Base-by-base conservation (phyloP, 2,888 invertebrate genomes). In the Cremastinae sp. region DNA sequence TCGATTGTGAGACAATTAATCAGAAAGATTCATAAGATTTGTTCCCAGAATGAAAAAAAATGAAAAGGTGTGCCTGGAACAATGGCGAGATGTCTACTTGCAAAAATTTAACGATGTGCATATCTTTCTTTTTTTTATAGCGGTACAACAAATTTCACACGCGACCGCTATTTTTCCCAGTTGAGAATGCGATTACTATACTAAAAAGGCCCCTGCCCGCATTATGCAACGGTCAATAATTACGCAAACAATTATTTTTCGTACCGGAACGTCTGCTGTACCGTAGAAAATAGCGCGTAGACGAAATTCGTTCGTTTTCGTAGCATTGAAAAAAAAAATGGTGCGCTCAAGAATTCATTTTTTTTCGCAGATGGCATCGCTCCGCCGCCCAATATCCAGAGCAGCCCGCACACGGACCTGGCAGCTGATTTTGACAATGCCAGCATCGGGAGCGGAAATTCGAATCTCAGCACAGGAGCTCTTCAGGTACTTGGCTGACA, bases 381-480 rank as follows among this genome's bases (percentile, higher is more conserved):
- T 66, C 69, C 79, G 9, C 69, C 81, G 28, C 78, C 79, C 2
- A 82, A 84, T 18, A 71, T 79, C 41, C 86, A 85, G 69, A 83
- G 82, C 73, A 81, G 81, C 38, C 75, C 72, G 28, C 85, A 81
- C 36, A 49, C 80, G 20, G 88, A 88, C 34, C 74, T 80, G 49
- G 77, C 78, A 2, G 56, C 64, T 18, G 87, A 88, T 62, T 90
- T 89, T 75, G 91, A 92, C 80, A 88, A 89, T 71, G 90, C 88
- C 68, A 91, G 90, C 83, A 87, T 91, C 72, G 88, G 87, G 34
- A 88, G 87, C 78, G 89, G 85, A 53, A 87, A 89, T 58, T 90
- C 89, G 45, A 88, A 89, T 78, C 90, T 92, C 74, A 93, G 92
- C 83, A 92, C 93, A 3, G 91, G 91, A 76, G 92, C 93, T 16